A percentile compares a stretch with the other conserved stretches of the same genome.
Conservation (phyloP, 2,888 invertebrate genomes). For the Latrodectus hesperus region DNA sequence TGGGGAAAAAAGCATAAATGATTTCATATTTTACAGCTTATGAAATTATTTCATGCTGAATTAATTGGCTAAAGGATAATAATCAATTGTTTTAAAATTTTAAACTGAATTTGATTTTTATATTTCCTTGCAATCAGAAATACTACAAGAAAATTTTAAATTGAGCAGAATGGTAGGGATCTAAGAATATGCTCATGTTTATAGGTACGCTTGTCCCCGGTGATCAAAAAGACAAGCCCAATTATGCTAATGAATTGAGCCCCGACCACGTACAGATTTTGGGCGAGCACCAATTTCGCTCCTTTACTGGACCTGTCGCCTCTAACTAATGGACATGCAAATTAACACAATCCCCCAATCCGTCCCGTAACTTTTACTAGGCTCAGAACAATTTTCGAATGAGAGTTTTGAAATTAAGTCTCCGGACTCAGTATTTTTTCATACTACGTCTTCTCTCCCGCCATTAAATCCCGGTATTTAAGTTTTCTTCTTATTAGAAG, state of each 20-base stretch:
- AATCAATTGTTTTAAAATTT: too few species aligned
- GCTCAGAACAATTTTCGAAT: conserved; percentile 6
- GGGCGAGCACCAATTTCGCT: conserved; percentile 37
- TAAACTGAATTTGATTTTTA: too few species aligned
- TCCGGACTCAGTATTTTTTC: neutral
- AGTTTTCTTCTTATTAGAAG: conserved; percentile 19
- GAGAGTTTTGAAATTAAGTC: conserved; percentile 41
- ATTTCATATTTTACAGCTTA: too few species aligned
- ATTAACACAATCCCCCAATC: conserved; percentile 41
- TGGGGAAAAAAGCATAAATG: too few species aligned
- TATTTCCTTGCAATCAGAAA: too few species aligned
- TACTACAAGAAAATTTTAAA: too few species aligned
- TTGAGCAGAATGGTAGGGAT: too few species aligned
- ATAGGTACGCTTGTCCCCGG: too few species aligned
- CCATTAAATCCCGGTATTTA: conserved; percentile 42
- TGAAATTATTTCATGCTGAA: too few species aligned
- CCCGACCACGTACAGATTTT: conserved; percentile 57
- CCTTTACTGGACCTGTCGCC: conserved; percentile 21
- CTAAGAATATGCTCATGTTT: too few species aligned
- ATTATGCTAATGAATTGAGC: conserved; percentile 58
- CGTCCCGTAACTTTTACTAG: conserved; percentile 2
- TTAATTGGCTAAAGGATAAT: too few species aligned
- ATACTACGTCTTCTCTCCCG: neutral
- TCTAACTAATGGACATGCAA: conserved; percentile 57
- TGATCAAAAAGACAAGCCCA: conserved; percentile 24